Percentiles rank a stretch among this genome's conserved stretches.
Evolutionary conservation across 2,113 vertebrate species (phyloP).

Genomic region (Prinia subflava): DNA sequence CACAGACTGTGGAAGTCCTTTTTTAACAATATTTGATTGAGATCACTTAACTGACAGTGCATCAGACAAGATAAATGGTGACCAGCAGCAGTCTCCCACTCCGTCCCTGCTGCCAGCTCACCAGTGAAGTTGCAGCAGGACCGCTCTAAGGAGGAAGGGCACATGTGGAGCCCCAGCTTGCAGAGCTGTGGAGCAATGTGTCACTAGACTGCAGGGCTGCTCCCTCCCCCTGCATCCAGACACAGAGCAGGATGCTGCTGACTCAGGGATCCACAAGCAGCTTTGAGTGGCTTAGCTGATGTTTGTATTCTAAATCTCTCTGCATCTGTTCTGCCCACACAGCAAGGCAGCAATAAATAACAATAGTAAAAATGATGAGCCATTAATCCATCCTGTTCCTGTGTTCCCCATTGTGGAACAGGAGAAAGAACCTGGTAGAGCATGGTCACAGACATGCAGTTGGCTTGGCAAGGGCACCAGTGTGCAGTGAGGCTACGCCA

Average conservation of each 20-base stretch:
- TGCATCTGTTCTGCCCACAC: neutral
- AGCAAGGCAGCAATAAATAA: neutral
- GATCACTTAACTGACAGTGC: neutral
- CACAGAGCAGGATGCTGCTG: neutral
- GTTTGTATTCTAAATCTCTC: slow-evolving; percentile 1
- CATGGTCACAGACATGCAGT: neutral
- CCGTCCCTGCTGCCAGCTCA: neutral
- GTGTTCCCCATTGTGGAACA: neutral
- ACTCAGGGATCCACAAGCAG: neutral
- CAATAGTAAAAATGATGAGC: neutral
- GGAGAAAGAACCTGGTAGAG: neutral
- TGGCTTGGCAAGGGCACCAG: neutral
- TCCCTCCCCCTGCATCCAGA: neutral
- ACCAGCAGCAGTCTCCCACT: neutral
- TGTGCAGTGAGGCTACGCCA: neutral
- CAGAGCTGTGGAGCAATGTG: neutral
- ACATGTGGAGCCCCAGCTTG: neutral
- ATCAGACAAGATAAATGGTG: neutral
- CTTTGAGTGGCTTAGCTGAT: neutral
- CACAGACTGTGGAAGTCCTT: neutral
- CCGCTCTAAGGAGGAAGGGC: neutral
- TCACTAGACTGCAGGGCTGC: neutral
- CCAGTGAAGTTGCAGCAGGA: neutral
- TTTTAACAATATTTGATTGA: neutral
- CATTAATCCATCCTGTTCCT: neutral